Percentiles rank a stretch among this genome's conserved stretches.
These are phyloP conservation scores for Hyposoter didymator DNA, from an alignment of 2,888 invertebrate genomes.

Conservation along the genomic window DNA sequence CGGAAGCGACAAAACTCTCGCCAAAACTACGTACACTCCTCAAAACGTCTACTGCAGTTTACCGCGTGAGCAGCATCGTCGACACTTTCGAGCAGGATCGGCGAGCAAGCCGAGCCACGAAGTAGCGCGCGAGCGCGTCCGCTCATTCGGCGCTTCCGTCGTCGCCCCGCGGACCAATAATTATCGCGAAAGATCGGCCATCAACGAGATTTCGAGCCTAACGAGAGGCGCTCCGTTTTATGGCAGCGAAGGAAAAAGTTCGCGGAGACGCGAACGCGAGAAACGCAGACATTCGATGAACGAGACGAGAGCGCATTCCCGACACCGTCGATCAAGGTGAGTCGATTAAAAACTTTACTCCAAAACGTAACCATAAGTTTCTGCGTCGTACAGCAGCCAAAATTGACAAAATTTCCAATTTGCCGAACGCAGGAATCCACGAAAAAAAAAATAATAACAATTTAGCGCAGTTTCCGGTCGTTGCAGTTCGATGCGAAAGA, in stretches of 20 bases:
- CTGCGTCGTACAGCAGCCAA: background rate
- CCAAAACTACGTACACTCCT: slow-evolving; percentile 74
- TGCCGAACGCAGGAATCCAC: background rate
- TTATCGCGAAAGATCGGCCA: slow-evolving; percentile 51
- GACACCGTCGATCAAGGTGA: slow-evolving; percentile 78
- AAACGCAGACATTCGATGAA: slow-evolving; percentile 81
- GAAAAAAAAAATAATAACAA: background rate
- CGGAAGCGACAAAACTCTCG: slow-evolving; percentile 71
- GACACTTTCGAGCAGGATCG: slow-evolving; percentile 68
- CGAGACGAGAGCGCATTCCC: slow-evolving; percentile 76
- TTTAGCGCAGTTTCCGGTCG: background rate
- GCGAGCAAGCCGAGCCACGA: slow-evolving; percentile 54
- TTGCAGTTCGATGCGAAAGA: background rate
- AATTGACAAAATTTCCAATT: background rate
- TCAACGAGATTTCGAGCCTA: slow-evolving; percentile 48
- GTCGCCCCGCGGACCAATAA: slow-evolving; percentile 35
- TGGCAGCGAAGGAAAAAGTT: slow-evolving; percentile 79
- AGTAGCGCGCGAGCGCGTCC: slow-evolving; percentile 70
- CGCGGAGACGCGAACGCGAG: slow-evolving; percentile 79
- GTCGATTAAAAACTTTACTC: slow-evolving; percentile 34
- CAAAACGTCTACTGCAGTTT: slow-evolving; percentile 82
- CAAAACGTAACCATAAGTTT: background rate
- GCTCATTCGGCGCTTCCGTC: slow-evolving; percentile 72
- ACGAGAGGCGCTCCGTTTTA: slow-evolving; percentile 74
- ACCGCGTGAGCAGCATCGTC: slow-evolving; percentile 79